Evolutionary conservation across 1,140 invertebrate species (phyloP).

Genomic region (Scaptodrosophila lebanonensis): DNA sequence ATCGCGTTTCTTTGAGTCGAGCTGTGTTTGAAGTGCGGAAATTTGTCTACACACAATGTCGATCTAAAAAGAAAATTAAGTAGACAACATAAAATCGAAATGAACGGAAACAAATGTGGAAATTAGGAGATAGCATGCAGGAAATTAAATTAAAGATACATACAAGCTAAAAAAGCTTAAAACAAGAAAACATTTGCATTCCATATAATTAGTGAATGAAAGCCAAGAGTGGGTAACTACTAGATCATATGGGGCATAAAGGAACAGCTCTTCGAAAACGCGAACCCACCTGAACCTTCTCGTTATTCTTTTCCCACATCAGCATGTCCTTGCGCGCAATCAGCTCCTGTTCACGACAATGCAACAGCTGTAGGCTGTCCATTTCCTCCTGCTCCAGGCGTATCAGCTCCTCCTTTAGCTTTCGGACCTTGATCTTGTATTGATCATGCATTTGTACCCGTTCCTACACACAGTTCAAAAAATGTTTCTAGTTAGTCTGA

Average conservation of each 20-base stretch:
- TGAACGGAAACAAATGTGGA: constrained; percentile 72
- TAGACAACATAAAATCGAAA: constrained; percentile 59
- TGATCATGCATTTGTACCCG: constrained; percentile 76
- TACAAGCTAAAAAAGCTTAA: constrained; percentile 12
- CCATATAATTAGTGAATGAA: constrained; percentile 1
- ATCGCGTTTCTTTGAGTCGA: constrained; percentile 79
- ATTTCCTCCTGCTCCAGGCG: constrained; percentile 77
- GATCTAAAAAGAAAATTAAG: constrained; percentile 79
- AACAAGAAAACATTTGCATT: constrained; percentile 16
- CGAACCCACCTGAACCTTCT: constrained; percentile 69
- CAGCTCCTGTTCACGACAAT: constrained; percentile 65
- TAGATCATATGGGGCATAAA: too few relatives aligned
- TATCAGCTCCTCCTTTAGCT: constrained; percentile 70
- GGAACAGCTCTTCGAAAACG: too few relatives aligned
- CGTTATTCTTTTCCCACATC: constrained; percentile 77
- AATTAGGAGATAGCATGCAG: constrained; percentile 47
- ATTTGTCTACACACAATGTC: constrained; percentile 80
- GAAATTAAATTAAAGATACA: constrained; percentile 51
- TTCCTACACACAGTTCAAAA: constrained; percentile 42
- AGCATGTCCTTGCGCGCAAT: constrained; percentile 74
- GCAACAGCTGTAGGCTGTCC: constrained; percentile 58
- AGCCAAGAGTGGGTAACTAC: too few relatives aligned
- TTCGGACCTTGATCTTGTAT: constrained; percentile 70
- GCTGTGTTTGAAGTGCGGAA: constrained; percentile 78
- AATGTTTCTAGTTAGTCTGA: not conserved